These are phyloP conservation scores for Scolopax mira DNA, from an alignment of 2,113 vertebrate species.

Conservation along the genomic window DNA sequence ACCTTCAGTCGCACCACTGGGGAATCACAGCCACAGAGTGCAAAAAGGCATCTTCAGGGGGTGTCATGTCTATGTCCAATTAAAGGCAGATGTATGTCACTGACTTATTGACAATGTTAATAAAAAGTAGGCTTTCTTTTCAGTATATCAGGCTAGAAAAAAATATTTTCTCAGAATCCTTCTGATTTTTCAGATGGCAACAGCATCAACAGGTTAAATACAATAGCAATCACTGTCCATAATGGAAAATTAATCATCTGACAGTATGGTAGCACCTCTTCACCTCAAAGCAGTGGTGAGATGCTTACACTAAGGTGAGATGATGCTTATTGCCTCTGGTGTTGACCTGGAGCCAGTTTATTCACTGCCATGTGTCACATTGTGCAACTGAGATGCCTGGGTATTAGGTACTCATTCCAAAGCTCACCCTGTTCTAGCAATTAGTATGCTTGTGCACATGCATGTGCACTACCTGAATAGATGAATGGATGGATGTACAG, in stretches of 20 bases:
- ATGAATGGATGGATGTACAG: neutral
- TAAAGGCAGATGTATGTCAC: constrained; percentile 38
- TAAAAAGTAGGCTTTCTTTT: constrained; percentile 39
- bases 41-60: constrained; percentile 8
- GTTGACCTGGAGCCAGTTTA: neutral
- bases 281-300: neutral
- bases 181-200: neutral
- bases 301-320: neutral
- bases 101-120: neutral
- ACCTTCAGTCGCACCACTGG: neutral
- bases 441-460: neutral
- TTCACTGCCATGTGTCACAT: neutral
- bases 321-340: neutral
- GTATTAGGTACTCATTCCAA: neutral
- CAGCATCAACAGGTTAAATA: neutral
- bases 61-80: constrained; percentile 25
- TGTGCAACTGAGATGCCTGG: neutral
- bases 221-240: neutral
- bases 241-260: neutral
- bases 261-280: neutral
- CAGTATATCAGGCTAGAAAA: neutral
- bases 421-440: neutral
- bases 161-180: neutral
- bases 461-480: neutral
- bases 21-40: constrained; percentile 33